Conservation (phyloP, 2,797 vertebrate genomes). For the Anabacerthia variegaticeps region DNA sequence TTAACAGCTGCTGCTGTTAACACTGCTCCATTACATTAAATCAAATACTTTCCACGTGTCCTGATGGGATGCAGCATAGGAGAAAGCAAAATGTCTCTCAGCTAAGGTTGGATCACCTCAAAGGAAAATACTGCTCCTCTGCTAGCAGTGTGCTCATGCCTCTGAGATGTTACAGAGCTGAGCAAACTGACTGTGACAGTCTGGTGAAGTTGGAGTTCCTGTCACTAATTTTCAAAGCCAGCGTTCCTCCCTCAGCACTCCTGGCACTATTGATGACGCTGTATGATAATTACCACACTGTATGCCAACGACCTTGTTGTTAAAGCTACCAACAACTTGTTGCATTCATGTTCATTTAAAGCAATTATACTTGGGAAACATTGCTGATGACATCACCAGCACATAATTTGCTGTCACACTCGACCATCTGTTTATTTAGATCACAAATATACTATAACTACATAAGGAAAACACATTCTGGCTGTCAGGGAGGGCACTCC, state of each 20-base stretch:
- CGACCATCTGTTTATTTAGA: conserved; percentile 80
- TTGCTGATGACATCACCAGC: conserved; percentile 66
- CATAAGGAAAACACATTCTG: conserved; percentile 73
- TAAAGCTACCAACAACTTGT: conserved; percentile 32
- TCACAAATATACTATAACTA: conserved; percentile 72
- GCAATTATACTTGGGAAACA: conserved; percentile 71
- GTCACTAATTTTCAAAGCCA: neutral
- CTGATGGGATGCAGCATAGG: accelerated
- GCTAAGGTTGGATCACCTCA: neutral
- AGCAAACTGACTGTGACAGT: neutral
- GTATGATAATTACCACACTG: neutral
- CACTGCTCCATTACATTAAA: neutral
- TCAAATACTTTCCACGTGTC: neutral
- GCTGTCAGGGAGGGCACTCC: conserved; percentile 71
- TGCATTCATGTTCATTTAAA: conserved; percentile 79
- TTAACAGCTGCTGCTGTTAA: neutral
- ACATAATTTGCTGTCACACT: conserved; percentile 72
- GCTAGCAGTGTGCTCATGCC: neutral
- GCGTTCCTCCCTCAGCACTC: neutral
- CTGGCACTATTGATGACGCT: neutral
- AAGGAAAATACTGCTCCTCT: neutral
- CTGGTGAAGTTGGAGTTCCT: accelerated
- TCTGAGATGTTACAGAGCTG: accelerated
- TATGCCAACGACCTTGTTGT: conserved; percentile 66
- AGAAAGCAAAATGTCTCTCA: neutral